Conservation (phyloP, 2,113 vertebrate species). For the Glaucidium brasilianum region DNA sequence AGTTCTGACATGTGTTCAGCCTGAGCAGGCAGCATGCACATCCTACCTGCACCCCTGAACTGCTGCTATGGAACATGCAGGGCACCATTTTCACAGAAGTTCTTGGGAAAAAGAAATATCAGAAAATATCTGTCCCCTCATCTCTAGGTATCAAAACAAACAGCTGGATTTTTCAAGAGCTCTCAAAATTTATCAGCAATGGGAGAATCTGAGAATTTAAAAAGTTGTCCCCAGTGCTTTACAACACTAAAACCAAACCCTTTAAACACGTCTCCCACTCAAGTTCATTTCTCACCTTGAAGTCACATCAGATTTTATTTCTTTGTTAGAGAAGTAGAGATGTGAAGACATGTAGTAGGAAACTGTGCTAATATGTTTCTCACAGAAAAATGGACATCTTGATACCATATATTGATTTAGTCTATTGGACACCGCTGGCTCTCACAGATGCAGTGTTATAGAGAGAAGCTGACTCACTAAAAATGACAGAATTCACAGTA, state of each 20-base stretch:
- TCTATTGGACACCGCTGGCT: background rate
- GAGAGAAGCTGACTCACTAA: background rate
- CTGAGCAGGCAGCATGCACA: background rate
- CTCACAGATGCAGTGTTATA: background rate
- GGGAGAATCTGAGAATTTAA: background rate
- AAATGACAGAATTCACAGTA: background rate
- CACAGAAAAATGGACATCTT: background rate
- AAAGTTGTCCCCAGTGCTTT: background rate
- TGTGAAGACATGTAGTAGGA: background rate
- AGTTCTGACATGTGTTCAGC: background rate
- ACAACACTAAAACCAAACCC: background rate
- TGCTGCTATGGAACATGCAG: background rate
- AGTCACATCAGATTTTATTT: background rate
- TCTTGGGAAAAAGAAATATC: background rate
- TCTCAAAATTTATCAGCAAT: background rate
- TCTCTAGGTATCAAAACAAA: background rate
- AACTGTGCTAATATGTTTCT: background rate
- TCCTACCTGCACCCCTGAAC: background rate
- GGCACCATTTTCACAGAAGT: background rate
- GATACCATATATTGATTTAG: background rate
- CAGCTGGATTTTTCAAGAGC: background rate
- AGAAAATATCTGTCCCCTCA: background rate
- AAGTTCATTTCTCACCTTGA: background rate
- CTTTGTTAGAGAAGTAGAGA: background rate
- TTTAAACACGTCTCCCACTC: background rate